Conservation (phyloP, 2,888 invertebrate genomes). For the Byasa hedistus region DNA sequence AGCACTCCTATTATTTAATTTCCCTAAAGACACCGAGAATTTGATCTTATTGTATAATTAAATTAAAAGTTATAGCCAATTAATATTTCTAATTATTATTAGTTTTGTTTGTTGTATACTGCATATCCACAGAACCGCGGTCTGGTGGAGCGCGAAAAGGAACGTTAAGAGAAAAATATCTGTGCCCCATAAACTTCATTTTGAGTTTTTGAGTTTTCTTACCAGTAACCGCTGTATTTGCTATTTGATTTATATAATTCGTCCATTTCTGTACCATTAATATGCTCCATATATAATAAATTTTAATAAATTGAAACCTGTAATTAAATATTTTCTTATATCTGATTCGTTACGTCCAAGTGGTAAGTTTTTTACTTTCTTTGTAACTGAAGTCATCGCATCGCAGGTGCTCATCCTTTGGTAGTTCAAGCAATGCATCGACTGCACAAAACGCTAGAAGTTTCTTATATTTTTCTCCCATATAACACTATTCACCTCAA, state of each 20-base stretch:
- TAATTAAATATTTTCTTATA: conserved; percentile 28
- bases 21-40: too few species aligned
- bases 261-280: conserved; percentile 43
- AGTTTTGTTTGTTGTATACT: too few species aligned
- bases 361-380: conserved; percentile 32
- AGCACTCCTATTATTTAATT: too few species aligned
- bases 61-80: too few species aligned
- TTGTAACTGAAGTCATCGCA: conserved; percentile 31
- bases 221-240: conserved; percentile 62
- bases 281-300: conserved; percentile 43
- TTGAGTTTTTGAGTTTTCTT: conserved; percentile 71
- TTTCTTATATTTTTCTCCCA: too few species aligned
- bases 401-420: conserved; percentile 17
- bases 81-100: too few species aligned
- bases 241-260: conserved; percentile 56
- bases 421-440: neutral
- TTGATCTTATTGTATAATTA: too few species aligned
- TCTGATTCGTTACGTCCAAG: conserved; percentile 28
- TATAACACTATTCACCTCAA: too few species aligned
- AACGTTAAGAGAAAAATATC: neutral
- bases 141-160: neutral
- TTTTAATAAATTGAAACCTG: conserved; percentile 28
- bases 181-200: conserved; percentile 47
- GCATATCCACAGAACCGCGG: too few species aligned
- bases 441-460: too few species aligned